Evolutionary conservation across 2,113 vertebrate genomes (phyloP).

Genomic region (Gymnorhina tibicen): DNA sequence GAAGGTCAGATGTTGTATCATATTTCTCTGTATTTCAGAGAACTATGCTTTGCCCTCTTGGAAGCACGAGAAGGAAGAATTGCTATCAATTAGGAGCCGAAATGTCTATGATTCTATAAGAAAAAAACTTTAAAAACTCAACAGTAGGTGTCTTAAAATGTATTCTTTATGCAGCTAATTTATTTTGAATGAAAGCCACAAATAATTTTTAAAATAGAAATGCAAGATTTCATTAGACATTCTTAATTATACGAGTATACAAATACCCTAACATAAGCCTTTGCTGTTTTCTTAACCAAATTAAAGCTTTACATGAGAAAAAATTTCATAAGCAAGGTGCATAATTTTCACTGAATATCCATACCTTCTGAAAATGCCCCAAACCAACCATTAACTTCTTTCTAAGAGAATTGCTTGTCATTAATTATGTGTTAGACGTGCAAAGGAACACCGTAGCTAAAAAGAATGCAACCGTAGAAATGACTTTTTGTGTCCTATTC

Average conservation of each 20-base stretch:
- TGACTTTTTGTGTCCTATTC: not conserved
- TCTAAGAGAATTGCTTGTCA: not conserved
- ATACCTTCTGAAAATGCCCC: not conserved
- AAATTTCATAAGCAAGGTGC: not conserved
- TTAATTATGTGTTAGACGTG: not conserved
- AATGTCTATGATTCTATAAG: not conserved
- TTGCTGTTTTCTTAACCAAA: not conserved
- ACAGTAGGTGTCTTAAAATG: not conserved
- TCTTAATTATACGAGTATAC: not conserved
- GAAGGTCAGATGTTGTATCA: not conserved
- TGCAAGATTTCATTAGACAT: not conserved
- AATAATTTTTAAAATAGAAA: not conserved
- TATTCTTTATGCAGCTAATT: not conserved
- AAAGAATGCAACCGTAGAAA: not conserved
- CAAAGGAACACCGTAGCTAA: not conserved
- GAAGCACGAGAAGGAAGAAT: not conserved
- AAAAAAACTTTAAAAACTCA: not conserved
- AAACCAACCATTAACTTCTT: not conserved
- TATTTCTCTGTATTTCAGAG: not conserved
- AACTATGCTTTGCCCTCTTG: not conserved
- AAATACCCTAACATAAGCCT: not conserved
- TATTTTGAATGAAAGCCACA: not conserved
- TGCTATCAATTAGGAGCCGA: not conserved
- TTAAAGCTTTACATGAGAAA: not conserved
- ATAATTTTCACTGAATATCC: not conserved